Base-by-base conservation (phyloP, 2,888 invertebrate genomes). In the Ichneumoninae sp. region DNA sequence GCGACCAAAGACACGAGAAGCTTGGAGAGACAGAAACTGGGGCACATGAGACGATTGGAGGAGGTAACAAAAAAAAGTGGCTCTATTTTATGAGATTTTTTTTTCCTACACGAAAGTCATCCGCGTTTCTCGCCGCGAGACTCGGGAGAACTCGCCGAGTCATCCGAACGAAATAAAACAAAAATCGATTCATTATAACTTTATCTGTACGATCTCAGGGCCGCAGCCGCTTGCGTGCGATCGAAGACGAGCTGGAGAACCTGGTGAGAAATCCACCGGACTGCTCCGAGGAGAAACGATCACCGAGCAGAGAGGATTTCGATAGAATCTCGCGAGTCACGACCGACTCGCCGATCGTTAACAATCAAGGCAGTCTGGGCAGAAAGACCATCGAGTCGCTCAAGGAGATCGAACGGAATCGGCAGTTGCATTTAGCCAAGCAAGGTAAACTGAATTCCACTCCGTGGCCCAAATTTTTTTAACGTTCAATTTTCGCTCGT, bases 321-420 rank as follows among this genome's bases (percentile, higher is more conserved):
- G 97, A 97, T 92, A 95, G 97, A 88, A 98, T 98, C 91, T 97
- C 97, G n/a, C 96, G 97, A 93, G 97, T 98, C n/a, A 98, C 98
- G 0, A 96, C 96, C 19, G 96, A 97, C 92, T 97, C 98, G 0
- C 98, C 98, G 3, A 96, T 98, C 82, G 94, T 94, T 76, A 93
- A 93, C 78, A 94, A 96, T 80, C 95, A 96, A 4, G 96, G 95
- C 77, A 96, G 96, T 3, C 94, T 97, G 63, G 97, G 97, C 22
- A 96, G 96, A 84, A 96, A 97, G 91, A 97, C 98, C 0, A 95
- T 97, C 88, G 98, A 98, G 89, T 98, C 98, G 88, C 95, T 98
- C 83, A 97, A 97, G 94, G 98, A 98, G 94, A 97, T 98, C 84
- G 98, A 98, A 93, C 96, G 97, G 89, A 98, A 98, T 93, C 95